Conservation (phyloP, 2,113 vertebrate genomes). For the Xenotilapia flavipinnis region DNA sequence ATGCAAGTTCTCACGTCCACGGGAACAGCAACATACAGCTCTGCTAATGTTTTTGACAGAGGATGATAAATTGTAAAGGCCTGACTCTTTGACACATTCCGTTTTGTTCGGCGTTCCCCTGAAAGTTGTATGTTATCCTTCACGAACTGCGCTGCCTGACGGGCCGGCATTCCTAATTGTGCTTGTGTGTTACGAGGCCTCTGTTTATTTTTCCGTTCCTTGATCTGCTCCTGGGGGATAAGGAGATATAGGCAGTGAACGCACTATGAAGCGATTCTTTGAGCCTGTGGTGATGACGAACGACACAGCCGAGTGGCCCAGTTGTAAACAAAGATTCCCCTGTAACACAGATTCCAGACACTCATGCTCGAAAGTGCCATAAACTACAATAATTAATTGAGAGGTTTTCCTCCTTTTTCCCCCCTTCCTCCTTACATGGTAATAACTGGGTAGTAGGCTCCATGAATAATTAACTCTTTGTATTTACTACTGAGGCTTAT, state of each 20-base stretch:
- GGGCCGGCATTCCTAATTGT: neutral
- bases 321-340: neutral
- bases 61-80: neutral
- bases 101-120: neutral
- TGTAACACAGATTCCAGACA: neutral
- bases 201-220: constrained; percentile 40
- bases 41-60: neutral
- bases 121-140: constrained; percentile 1
- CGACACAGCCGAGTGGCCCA: neutral
- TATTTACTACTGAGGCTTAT: constrained; percentile 20
- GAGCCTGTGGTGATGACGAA: neutral
- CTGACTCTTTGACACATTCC: neutral
- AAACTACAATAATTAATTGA: constrained; percentile 19
- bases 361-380: neutral
- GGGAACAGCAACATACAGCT: neutral
- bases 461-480: constrained; percentile 1
- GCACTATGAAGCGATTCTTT: neutral
- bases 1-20: accelerated
- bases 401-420: neutral
- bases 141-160: neutral
- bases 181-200: constrained; percentile 6
- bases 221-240: constrained; percentile 42
- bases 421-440: neutral
- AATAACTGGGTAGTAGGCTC: neutral
- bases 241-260: constrained; percentile 15